phyloP scores from a whole-genome alignment of 2,888 invertebrate genomes.

The Seira ritae region DNA sequence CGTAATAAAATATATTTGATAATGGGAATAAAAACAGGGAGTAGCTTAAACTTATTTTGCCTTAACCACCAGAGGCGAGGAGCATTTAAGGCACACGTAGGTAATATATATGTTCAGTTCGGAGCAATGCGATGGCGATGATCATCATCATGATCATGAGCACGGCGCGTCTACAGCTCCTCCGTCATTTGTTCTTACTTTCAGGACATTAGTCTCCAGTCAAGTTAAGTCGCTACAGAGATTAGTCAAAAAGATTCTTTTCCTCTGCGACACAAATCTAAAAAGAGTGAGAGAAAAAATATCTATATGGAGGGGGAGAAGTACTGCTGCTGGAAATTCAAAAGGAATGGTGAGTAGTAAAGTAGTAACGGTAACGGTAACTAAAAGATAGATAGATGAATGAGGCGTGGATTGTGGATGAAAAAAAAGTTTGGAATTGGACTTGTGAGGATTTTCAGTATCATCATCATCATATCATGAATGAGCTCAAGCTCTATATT shows the following conservation, averaged over 20 bases:
- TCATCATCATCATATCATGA: neutral
- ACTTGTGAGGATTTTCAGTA: constrained; percentile 14
- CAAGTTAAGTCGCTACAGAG: constrained; percentile 62
- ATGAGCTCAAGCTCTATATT: neutral
- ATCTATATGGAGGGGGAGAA: neutral
- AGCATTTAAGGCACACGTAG: neutral
- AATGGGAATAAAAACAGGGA: constrained; percentile 37
- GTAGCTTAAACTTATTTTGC: constrained; percentile 16
- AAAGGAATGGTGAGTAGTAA: too few species aligned
- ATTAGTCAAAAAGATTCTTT: constrained; percentile 64
- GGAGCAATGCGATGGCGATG: too few species aligned
- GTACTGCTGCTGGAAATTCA: too few species aligned
- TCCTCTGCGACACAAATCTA: constrained; percentile 57
- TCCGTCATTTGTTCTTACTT: constrained; percentile 52
- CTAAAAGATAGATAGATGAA: constrained; percentile 2
- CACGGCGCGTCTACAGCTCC: too few species aligned
- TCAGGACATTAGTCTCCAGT: constrained; percentile 61
- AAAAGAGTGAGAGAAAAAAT: constrained; percentile 34
- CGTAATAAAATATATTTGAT: constrained; percentile 62
- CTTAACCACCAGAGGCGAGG: neutral
- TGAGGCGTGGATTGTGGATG: neutral
- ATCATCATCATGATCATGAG: too few species aligned
- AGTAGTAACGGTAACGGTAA: too few species aligned
- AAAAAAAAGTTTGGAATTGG: neutral
- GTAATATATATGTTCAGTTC: too few species aligned